Base-by-base conservation (phyloP, 2,797 vertebrate species). In the Coregonus ussuriensis region DNA sequence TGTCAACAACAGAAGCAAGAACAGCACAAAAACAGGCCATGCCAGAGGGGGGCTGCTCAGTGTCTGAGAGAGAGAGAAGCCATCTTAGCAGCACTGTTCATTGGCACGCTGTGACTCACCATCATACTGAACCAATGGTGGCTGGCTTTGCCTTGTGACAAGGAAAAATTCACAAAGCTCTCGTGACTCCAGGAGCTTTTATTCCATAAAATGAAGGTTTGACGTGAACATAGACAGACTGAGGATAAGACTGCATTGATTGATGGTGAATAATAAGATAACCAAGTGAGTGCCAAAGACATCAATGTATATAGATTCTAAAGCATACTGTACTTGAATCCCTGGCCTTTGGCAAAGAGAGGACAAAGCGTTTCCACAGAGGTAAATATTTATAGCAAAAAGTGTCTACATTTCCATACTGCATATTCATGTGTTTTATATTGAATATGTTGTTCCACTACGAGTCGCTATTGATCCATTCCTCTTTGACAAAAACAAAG, bases 1-100 rank as follows among this genome's bases (percentile, higher is more conserved):
- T 41, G 74, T 74, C 77, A 85, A 75, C 70, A 86, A 81, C 83
- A 83, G 81, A 33, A 73, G 56, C 52, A 56, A 83, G 33, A 59
- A 59, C 81, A 83, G 74, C 68, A 72, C 74, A 88, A 74, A 85
- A 80, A 79, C 69, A 63, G 54, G 35, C 77, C 29, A 37, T 66
- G 78, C 71, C 77, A 52, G n/a, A 21, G 77, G 54, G 52, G 54
- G 73, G 74, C 51, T 33, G 53, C 66, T 52, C 66, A 67, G 59
- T 67, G 51, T 79, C 70, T 65, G 9, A 29, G 35, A 70, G 76
- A 70, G 76, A 69, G 52, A 47, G 76, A 47, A 35, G 67, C 67
- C 67, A 67, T 79, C 33, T 54, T 29, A 25, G n/a, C 21, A 6
- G 73, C 25, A 47, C 41, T 47, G 41, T 47, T 66, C 47, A 62